Evolutionary conservation across 2,888 invertebrate genomes (phyloP).

Genomic region (Hartigia nigra): DNA sequence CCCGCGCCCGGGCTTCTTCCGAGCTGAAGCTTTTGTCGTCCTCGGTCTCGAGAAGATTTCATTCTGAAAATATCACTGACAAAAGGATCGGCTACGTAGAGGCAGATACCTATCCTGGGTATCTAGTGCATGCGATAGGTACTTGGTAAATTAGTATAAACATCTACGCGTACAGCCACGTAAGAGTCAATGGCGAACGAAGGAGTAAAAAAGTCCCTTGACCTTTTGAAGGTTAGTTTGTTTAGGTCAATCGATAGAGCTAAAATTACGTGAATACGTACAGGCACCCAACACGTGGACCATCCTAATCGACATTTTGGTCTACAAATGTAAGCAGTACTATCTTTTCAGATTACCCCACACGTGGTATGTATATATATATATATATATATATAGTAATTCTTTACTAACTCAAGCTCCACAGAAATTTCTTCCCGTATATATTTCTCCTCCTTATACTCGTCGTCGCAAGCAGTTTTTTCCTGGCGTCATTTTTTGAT

Average conservation of each 20-base stretch:
- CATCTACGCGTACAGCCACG: background rate
- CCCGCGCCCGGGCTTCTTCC: background rate
- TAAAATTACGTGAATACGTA: background rate
- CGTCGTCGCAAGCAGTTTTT: conserved; percentile 11
- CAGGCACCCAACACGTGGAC: too few relatives aligned
- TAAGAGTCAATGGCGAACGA: background rate
- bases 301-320: too few relatives aligned
- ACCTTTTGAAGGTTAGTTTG: background rate
- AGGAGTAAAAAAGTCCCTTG: background rate
- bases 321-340: too few relatives aligned
- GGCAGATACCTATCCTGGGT: background rate
- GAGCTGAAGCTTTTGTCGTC: background rate
- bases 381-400: background rate
- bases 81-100: background rate
- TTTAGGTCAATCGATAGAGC: background rate
- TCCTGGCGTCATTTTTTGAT: conserved; percentile 48
- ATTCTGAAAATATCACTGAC: background rate
- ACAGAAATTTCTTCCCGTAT: background rate
- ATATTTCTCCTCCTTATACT: background rate
- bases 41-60: background rate
- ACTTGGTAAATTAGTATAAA: background rate
- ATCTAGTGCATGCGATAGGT: background rate
- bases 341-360: background rate
- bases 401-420: background rate
- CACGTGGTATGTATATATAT: background rate